Conservation (phyloP, 2,797 vertebrate species). For the Tragelaphus oryx region DNA sequence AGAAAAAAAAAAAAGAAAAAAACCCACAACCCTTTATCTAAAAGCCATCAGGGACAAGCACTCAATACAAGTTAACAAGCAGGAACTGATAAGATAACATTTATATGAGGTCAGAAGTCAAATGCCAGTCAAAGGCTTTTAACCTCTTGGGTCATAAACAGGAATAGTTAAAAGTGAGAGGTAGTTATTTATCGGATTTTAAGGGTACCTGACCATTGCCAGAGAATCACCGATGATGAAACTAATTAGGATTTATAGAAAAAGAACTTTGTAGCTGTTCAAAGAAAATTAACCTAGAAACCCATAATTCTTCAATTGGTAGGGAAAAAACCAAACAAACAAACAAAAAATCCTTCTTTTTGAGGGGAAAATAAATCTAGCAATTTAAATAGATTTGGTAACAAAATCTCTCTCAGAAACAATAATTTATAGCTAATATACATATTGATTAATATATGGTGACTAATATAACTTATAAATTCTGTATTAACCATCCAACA, state of each 20-base stretch:
- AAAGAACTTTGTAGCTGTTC: conserved; percentile 59
- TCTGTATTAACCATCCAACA: conserved; percentile 72
- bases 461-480: conserved; percentile 55
- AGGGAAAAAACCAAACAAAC: conserved; percentile 60
- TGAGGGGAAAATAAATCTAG: conserved; percentile 28
- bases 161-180: conserved; percentile 85
- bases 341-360: not conserved
- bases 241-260: conserved; percentile 76
- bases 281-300: conserved; percentile 65
- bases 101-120: conserved; percentile 94
- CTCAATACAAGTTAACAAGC: conserved; percentile 91
- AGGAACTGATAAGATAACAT: conserved; percentile 92
- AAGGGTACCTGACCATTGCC: conserved; percentile 76
- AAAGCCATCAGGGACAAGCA: conserved; percentile 87
- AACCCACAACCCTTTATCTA: conserved; percentile 79
- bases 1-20: conserved; percentile 37
- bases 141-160: conserved; percentile 93
- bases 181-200: conserved; percentile 83
- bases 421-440: not conserved
- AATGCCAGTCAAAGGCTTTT: conserved; percentile 94
- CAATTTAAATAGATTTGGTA: conserved; percentile 48
- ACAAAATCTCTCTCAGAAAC: conserved; percentile 59
- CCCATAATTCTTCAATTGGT: conserved; percentile 43
- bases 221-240: conserved; percentile 71
- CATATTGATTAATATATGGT: conserved; percentile 40